Evolutionary conservation across 2,888 invertebrate species (phyloP).

Genomic region (Euplexia lucipara): DNA sequence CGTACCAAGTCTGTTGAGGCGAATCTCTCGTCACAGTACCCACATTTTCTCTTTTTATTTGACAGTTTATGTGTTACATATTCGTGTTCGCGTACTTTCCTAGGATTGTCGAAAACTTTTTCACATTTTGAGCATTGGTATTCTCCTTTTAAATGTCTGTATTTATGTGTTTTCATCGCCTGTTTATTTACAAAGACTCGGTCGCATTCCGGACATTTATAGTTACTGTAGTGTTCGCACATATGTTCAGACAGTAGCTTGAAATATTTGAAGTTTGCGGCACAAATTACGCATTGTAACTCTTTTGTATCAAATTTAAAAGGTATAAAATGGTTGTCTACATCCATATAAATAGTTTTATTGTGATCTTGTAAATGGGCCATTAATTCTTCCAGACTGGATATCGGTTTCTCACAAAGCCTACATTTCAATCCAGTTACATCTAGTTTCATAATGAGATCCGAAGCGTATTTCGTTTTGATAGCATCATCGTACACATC

Average conservation of each 20-base stretch:
- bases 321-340: conserved; percentile 78
- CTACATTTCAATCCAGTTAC: conserved; percentile 36
- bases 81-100: conserved; percentile 76
- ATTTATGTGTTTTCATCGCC: conserved; percentile 60
- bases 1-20: conserved; percentile 17
- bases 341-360: conserved; percentile 66
- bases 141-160: conserved; percentile 60
- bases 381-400: conserved; percentile 31
- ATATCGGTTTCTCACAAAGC: conserved; percentile 19
- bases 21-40: conserved; percentile 35
- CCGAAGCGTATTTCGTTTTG: conserved; percentile 55
- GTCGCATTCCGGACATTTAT: conserved; percentile 74
- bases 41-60: conserved; percentile 69
- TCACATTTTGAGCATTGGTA: conserved; percentile 65
- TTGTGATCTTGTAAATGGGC: conserved; percentile 23
- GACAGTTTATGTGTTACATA: conserved; percentile 71
- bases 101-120: conserved; percentile 77
- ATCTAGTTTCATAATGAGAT: conserved; percentile 44
- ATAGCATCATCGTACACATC: conserved; percentile 33
- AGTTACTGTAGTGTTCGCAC: conserved; percentile 79
- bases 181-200: conserved; percentile 72
- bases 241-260: conserved; percentile 79
- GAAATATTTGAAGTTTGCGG: conserved; percentile 70
- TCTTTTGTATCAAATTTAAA: conserved; percentile 75
- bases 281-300: conserved; percentile 74